A percentile compares a stretch with the other conserved stretches of the same genome.
These are phyloP conservation scores for Sinentomon sp. DNA, from an alignment of 2,888 invertebrate genomes.

Conservation along the genomic window DNA sequence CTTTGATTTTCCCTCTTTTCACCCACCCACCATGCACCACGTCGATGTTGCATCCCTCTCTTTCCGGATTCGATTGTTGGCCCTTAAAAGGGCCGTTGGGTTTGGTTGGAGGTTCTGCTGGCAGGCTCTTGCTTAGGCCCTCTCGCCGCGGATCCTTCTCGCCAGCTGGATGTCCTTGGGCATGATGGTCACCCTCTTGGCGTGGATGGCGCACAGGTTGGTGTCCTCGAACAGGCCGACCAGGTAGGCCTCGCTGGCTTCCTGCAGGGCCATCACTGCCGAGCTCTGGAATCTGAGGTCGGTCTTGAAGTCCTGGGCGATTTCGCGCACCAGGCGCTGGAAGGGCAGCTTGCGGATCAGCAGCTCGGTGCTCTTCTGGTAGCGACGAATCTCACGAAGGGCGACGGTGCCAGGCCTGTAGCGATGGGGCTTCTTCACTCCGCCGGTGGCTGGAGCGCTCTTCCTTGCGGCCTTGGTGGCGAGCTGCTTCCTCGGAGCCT, in stretches of 20 bases:
- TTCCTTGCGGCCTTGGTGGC: constrained; percentile 87
- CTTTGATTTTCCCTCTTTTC: too few relatives aligned
- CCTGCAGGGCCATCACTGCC: constrained; percentile 26
- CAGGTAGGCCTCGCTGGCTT: constrained; percentile 27
- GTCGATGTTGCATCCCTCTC: too few relatives aligned
- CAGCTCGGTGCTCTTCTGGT: constrained; percentile 26
- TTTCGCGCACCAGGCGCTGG: constrained; percentile 24
- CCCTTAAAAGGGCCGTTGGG: constrained; percentile 8
- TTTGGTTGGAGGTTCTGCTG: too few relatives aligned
- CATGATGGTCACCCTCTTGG: constrained; percentile 92
- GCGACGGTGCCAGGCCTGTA: constrained; percentile 26
- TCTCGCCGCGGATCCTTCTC: constrained; percentile 82
- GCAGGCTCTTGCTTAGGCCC: too few relatives aligned
- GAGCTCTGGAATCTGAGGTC: constrained; percentile 23
- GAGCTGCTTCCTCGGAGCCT: constrained; percentile 76
- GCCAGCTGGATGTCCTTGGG: constrained; percentile 92
- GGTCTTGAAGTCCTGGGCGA: constrained; percentile 25
- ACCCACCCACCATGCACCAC: too few relatives aligned
- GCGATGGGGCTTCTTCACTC: constrained; percentile 26
- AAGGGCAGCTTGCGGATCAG: constrained; percentile 25
- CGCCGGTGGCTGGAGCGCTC: constrained; percentile 25
- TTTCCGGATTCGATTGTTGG: constrained; percentile 7
- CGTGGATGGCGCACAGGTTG: constrained; percentile 89
- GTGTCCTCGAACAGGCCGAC: constrained; percentile 65
- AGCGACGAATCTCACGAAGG: constrained; percentile 25